A percentile compares a stretch with the other conserved stretches of the same genome.
phyloP scores from a whole-genome alignment of 2,113 vertebrate genomes.

The Pluvialis apricaria region DNA sequence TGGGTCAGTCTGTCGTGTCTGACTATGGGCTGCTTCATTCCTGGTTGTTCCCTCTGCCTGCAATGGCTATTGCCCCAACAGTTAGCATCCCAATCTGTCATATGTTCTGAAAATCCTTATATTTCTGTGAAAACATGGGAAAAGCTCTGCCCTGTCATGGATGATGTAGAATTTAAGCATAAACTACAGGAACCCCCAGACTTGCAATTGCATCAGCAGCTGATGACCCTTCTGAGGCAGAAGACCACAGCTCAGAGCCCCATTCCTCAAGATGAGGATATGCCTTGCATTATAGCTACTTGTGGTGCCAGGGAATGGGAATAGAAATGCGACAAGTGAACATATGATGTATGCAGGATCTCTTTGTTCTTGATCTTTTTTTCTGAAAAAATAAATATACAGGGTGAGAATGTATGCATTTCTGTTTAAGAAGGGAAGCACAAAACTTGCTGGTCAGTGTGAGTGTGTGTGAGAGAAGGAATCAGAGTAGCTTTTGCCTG shows the following conservation, averaged over 20 bases:
- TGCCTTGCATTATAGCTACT: not conserved
- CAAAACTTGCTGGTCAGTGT: not conserved
- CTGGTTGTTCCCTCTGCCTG: not conserved
- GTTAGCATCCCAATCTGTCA: rapidly evolving
- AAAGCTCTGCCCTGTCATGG: not conserved
- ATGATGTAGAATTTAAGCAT: not conserved
- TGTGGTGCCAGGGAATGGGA: not conserved
- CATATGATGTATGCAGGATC: not conserved
- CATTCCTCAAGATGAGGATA: not conserved
- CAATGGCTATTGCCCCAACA: not conserved
- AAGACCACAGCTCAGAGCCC: not conserved
- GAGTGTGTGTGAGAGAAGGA: not conserved
- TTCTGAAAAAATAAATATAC: not conserved
- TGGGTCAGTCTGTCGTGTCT: not conserved
- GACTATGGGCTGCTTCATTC: not conserved
- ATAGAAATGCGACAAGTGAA: not conserved
- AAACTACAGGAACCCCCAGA: not conserved
- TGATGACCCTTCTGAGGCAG: not conserved
- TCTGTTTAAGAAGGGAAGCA: not conserved
- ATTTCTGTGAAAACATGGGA: not conserved
- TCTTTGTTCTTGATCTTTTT: not conserved
- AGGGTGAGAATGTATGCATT: not conserved
- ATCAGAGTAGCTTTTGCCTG: not conserved
- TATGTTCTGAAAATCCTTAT: not conserved
- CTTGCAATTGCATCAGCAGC: not conserved